phyloP scores from a whole-genome alignment of 2,888 invertebrate genomes.

The Chelonus formosanus region DNA sequence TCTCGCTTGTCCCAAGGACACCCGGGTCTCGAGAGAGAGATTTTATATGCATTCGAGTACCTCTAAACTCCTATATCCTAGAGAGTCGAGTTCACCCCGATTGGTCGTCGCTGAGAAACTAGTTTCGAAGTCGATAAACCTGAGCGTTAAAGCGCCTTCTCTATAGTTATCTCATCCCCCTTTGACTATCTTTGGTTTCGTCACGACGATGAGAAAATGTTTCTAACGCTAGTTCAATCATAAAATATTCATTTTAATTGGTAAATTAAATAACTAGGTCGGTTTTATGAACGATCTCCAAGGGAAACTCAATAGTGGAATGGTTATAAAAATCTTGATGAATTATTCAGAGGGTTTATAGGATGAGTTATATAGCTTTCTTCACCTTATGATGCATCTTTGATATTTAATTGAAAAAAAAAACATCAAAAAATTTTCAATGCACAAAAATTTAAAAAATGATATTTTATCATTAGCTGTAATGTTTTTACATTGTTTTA shows the following conservation, averaged over 20 bases:
- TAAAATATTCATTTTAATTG: not conserved
- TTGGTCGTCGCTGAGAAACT: constrained; percentile 33
- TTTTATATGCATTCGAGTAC: constrained; percentile 40
- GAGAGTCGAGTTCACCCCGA: constrained; percentile 19
- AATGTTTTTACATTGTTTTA: too few relatives aligned
- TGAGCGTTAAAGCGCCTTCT: constrained; percentile 25
- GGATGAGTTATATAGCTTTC: too few relatives aligned
- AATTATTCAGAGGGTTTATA: too few relatives aligned
- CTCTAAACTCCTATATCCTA: constrained; percentile 13
- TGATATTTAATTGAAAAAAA: too few relatives aligned
- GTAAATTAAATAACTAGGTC: constrained; percentile 6
- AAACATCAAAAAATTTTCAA: too few relatives aligned
- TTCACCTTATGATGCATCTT: too few relatives aligned
- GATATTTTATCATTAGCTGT: too few relatives aligned
- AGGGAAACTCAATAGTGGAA: too few relatives aligned
- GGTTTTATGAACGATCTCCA: not conserved
- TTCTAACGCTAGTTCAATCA: constrained; percentile 10
- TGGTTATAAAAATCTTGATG: too few relatives aligned
- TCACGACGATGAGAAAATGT: constrained; percentile 3
- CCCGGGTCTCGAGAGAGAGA: constrained; percentile 23
- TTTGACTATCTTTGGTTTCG: constrained; percentile 20
- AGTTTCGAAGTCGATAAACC: constrained; percentile 41
- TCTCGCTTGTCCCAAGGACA: constrained; percentile 48
- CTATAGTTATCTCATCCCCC: constrained; percentile 6
- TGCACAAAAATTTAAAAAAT: too few relatives aligned